A percentile compares a stretch with the other conserved stretches of the same genome.
phyloP scores from a whole-genome alignment of 2,113 vertebrate species.

The Thunnus maccoyii region DNA sequence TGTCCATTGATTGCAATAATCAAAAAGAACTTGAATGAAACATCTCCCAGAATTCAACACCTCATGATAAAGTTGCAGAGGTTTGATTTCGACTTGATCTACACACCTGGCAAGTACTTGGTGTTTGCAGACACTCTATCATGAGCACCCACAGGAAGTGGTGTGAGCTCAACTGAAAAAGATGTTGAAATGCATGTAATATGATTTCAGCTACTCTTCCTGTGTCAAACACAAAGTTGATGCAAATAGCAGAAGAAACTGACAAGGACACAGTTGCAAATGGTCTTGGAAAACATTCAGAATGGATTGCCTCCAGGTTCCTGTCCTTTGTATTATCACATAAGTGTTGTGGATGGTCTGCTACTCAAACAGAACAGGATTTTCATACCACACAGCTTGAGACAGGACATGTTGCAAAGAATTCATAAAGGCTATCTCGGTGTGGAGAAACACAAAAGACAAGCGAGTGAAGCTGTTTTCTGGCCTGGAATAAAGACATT shows the following conservation, averaged over 20 bases:
- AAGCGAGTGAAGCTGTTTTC: background rate
- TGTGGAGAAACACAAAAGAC: background rate
- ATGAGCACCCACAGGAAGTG: no score
- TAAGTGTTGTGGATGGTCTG: background rate
- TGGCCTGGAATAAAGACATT: background rate
- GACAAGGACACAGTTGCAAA: constrained; percentile 6
- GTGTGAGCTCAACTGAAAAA: background rate
- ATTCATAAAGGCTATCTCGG: constrained; percentile 12
- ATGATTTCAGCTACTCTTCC: background rate
- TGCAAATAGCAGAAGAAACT: background rate
- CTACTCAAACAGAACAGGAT: background rate
- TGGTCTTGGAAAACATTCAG: background rate
- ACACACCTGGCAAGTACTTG: no score
- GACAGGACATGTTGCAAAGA: background rate
- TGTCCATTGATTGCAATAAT: no score
- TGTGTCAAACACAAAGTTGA: background rate
- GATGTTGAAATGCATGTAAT: background rate
- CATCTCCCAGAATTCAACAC: no score
- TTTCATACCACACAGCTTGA: background rate
- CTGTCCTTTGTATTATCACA: background rate
- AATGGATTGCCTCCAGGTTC: background rate
- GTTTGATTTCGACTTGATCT: no score
- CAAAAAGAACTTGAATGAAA: no score
- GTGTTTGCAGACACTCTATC: no score
- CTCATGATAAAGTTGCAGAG: no score